A percentile compares a stretch with the other conserved stretches of the same genome.
phyloP scores from a whole-genome alignment of 2,797 vertebrate genomes.

The Borostomias antarcticus region DNA sequence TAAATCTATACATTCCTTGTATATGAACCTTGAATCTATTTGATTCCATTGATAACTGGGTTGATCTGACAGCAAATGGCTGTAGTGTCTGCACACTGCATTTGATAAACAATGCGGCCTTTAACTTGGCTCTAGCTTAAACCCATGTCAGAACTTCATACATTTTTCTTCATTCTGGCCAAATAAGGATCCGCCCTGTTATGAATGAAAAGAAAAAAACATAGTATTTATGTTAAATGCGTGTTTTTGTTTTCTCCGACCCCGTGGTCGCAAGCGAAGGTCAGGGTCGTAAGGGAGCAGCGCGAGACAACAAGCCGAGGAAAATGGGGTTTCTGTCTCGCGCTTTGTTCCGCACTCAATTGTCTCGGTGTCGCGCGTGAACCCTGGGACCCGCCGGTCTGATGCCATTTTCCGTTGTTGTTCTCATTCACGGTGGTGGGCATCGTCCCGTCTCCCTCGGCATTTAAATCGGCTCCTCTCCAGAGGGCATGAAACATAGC shows the following conservation, averaged over 20 bases:
- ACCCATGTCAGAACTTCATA: background rate
- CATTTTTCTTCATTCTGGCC: background rate
- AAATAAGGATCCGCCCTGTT: background rate
- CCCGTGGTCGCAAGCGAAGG: slow-evolving; percentile 64
- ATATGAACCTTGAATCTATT: too few relatives aligned
- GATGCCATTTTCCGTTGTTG: slow-evolving; percentile 21
- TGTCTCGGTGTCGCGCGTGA: slow-evolving; percentile 70
- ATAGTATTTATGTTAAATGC: slow-evolving; percentile 49
- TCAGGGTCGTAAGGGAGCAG: slow-evolving; percentile 73
- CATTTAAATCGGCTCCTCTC: background rate
- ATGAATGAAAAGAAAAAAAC: slow-evolving; percentile 42
- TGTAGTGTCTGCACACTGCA: too few relatives aligned
- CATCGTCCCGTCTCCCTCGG: background rate
- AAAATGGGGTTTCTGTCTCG: slow-evolving; percentile 68
- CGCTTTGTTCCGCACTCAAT: slow-evolving; percentile 75
- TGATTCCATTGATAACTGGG: too few relatives aligned
- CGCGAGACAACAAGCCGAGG: slow-evolving; percentile 67
- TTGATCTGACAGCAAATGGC: too few relatives aligned
- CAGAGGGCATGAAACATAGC: background rate
- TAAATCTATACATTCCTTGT: too few relatives aligned
- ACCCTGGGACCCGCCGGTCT: slow-evolving; percentile 64
- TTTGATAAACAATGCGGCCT: too few relatives aligned
- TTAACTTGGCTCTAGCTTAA: background rate
- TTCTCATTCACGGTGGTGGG: slow-evolving; percentile 1
- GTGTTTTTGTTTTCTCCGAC: slow-evolving; percentile 39